Base-by-base conservation (phyloP, 2,888 invertebrate species). In the Caenorhabditis parvicauda region DNA sequence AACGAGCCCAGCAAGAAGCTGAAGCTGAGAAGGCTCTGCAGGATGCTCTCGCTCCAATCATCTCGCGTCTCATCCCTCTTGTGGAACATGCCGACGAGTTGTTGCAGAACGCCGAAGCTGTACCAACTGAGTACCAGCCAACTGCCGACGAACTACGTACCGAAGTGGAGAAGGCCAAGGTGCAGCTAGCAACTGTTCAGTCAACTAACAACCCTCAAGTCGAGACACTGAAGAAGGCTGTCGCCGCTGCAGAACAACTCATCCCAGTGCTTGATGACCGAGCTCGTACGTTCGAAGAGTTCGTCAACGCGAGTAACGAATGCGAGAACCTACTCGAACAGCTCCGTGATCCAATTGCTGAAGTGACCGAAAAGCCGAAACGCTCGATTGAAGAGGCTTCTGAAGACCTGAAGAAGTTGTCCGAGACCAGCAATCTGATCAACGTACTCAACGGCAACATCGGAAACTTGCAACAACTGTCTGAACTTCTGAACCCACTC, bases 401-500 rank as follows among this genome's bases (percentile, higher is more conserved):
- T 14, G 39, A 56, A 27, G 66, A 67, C 49, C 51, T 70, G 28
- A 50, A 53, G 7, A 46, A 47, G 32, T 52, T 62, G 21, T 41
- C 35, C 25, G 43, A 59, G 19, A 53, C 58, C n/a, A 43, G 45
- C 35, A 43, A 54, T 27, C 52, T 57, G 4, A 27, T 62, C 14
- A 46, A 52, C 24, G 45, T 50, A n/a, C 60, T 70, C 25, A 48
- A 56, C 28, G 59, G 54, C 37, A 61, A 57, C 37, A 59, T 61
- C 29, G 38, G 35, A 42, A 53, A 58, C 37, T 59, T 75, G 57
- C 68, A 72, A 56, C 55, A 60, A 28, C 62, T 74, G 27, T 70
- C 69, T 35, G 69, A 72, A 45, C 57, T 61, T 48, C 61, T 74
- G 41, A 57, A 73, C 49, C 74, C 74, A 44, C 63, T 72, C 32